Base-by-base conservation (phyloP, 2,113 vertebrate genomes). In the Octodon degus region DNA sequence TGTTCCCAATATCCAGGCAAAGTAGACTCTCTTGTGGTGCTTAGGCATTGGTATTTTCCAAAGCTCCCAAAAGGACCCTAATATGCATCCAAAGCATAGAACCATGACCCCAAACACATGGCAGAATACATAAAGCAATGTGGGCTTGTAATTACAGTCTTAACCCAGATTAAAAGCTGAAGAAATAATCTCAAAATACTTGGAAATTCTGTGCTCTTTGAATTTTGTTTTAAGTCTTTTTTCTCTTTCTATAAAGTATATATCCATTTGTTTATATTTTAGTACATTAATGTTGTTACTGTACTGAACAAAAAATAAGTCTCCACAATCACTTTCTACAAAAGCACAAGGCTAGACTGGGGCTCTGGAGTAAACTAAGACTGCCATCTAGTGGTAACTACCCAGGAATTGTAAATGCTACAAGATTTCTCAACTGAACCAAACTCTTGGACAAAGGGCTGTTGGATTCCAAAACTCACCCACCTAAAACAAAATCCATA, bases 341-440 rank as follows among this genome's bases (percentile, higher is more conserved):
- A 91, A 89, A 94, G 76, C 10, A 4, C 5, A 55, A n/a, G 10
- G 2, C 67, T 24, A 76, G 47, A 22, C 19, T 58, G 20, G 40
- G 19, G n/a, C 24, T 91, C 55, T 70, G 47, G 43, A 19, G 47
- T 86, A 50, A 93, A 40, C 27, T 90, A 96, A 90, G 55, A 68
- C 86, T 95, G 43, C 94, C 96, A 96, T 88, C 96, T 96, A 92
- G 85, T 95, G 96, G 82, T 88, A 1, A 90, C 65, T 95, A 88
- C 53, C 77, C 1, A 24, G 67, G 70, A 90, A 77, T 17, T 90
- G 50, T 86, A 96, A 87, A 80, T 43, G 27, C 24, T 80, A 11
- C 8, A 32, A 65, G 22, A 20, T 83, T 65, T 76, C 50, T 79
- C 79, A 12, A 30, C 24, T 90, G 8, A 67, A 53, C 16, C 74